These are phyloP conservation scores for Rotaria sp. DNA, from an alignment of 2,888 invertebrate genomes.

Conservation along the genomic window DNA sequence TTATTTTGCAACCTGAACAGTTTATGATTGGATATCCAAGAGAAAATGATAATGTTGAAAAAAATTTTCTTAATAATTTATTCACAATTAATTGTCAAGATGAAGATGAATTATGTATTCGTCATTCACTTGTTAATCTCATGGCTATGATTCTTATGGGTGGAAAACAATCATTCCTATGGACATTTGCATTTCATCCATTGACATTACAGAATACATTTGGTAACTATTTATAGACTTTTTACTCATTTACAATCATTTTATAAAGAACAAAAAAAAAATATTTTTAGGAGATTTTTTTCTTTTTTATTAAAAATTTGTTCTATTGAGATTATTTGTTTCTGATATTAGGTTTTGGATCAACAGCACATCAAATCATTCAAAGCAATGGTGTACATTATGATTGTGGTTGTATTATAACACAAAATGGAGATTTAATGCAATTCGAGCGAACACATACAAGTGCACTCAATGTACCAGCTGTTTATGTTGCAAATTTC, in stretches of 20 bases:
- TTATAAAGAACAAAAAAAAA: too few species aligned
- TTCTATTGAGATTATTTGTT: too few species aligned
- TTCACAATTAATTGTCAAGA: background rate
- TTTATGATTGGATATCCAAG: slow-evolving; percentile 16
- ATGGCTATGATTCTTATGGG: background rate
- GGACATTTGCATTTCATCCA: background rate
- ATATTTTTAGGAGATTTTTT: too few species aligned
- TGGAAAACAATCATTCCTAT: slow-evolving; percentile 3
- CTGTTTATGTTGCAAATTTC: slow-evolving; percentile 6
- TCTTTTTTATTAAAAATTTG: too few species aligned
- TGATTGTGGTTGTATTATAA: slow-evolving; percentile 17
- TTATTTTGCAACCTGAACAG: background rate
- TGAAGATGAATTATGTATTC: slow-evolving; percentile 23
- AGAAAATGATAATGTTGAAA: background rate
- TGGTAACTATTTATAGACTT: background rate
- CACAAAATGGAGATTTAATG: slow-evolving; percentile 19
- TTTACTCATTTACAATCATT: too few species aligned
- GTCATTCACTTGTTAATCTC: slow-evolving; percentile 11
- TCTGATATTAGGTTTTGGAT: slow-evolving; percentile 22
- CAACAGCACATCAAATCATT: background rate
- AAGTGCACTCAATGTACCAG: background rate
- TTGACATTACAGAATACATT: background rate
- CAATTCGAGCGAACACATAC: background rate
- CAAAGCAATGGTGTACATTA: background rate
- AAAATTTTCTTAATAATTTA: background rate